Evolutionary conservation across 1,140 invertebrate species (phyloP), one percentile per base, ranked within the genome.

Genomic region (Charaxes varanes): DNA sequence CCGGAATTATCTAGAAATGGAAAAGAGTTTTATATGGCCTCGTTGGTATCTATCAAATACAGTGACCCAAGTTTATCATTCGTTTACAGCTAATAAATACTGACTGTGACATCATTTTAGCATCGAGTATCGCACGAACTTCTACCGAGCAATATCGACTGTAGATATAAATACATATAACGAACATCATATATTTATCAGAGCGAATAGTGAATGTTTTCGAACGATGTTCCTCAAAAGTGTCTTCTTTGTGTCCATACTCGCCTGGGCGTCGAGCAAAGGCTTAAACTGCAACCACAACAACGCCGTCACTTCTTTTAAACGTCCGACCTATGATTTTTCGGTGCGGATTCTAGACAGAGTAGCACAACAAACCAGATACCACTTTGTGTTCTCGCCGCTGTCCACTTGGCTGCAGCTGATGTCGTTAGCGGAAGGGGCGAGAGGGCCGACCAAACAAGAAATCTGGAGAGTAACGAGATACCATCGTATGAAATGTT

Each of bases 401-500:
- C 51, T 85, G 1, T 79, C 74, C 2, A 71, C 84, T 8, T 86
- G 85, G 84, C 53, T 84, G 6, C 72, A 86, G 24, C 42, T 87
- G 7, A 53, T 70, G 8, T 62, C 83, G 0, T 41, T 86, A 16
- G 62, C 78, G 1, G 83, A 86, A 48, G 86, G 86, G 0, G 79
- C 86, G 0, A 46, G 23, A 8, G 74, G 70, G 0, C 47, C 43
- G 0, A 86, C 84, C 0, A 41, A 68, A 2, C 60, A 49, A 7
- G 73, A 87, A 45, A 53, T 87, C 10, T 53, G 74, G 51, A 64
- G 45, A 4, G 70, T 72, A 1, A 76, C 86, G 10, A 62, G 60
- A 41, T 60, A 82, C 17, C 66, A 80, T 31, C 51, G 42, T 11
- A 49, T 65, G 14, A 40, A 33, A 22, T 81, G 77, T 38, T 68